phyloP scores from a whole-genome alignment of 2,113 vertebrate species.

The Ceuthmochares aereus region DNA sequence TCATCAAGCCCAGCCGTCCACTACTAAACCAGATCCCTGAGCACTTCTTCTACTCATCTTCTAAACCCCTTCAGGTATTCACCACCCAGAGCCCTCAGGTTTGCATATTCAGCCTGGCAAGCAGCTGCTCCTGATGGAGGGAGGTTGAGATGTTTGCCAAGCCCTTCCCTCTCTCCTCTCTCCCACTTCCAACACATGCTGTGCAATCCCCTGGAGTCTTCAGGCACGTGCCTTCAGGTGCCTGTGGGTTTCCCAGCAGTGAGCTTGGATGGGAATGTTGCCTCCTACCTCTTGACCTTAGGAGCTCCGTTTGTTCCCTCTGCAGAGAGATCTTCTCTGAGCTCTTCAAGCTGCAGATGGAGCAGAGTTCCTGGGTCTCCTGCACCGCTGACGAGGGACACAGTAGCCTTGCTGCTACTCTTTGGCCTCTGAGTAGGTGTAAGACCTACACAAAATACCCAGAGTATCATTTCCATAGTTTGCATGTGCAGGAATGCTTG shows the following conservation, averaged over 20 bases:
- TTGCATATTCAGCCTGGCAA: background rate
- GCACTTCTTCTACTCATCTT: too few species aligned
- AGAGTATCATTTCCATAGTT: fast-evolving
- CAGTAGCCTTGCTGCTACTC: background rate
- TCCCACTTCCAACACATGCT: background rate
- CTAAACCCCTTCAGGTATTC: too few species aligned
- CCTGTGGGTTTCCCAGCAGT: background rate
- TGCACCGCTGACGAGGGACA: fast-evolving
- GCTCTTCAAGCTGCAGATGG: background rate
- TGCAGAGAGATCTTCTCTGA: background rate
- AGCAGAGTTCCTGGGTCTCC: background rate
- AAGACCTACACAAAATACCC: background rate
- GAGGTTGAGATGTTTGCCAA: background rate
- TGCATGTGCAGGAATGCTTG: fast-evolving
- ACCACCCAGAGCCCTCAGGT: background rate
- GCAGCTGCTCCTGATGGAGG: background rate
- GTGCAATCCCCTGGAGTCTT: fast-evolving
- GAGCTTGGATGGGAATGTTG: background rate
- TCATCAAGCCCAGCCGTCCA: too few species aligned
- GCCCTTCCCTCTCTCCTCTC: background rate
- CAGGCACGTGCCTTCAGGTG: fast-evolving
- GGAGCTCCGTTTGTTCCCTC: background rate
- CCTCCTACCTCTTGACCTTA: background rate
- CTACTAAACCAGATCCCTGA: too few species aligned
- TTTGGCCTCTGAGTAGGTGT: fast-evolving